Conservation (phyloP, 1,140 invertebrate species). For the Chrysopa pallens region DNA sequence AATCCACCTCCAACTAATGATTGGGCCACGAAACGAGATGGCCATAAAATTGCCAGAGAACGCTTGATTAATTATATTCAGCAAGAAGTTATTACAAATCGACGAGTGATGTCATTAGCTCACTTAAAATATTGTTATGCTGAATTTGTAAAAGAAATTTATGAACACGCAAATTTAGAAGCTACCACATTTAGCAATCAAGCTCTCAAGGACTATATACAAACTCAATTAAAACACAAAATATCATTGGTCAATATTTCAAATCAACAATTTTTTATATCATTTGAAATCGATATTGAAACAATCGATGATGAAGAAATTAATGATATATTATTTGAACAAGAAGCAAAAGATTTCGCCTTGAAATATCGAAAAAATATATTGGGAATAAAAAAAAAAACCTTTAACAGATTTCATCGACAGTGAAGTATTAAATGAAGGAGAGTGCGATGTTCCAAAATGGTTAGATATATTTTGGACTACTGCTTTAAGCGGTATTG, state of each 20-base stretch:
- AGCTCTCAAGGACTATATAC: slow-evolving; percentile 4
- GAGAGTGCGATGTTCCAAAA: too few species aligned
- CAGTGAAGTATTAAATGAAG: too few species aligned
- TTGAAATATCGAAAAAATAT: too few species aligned
- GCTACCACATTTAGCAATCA: slow-evolving; percentile 4
- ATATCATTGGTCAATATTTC: slow-evolving; percentile 6
- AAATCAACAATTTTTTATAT: slow-evolving; percentile 6
- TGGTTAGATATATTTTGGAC: slow-evolving; percentile 4
- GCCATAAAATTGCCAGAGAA: too few species aligned
- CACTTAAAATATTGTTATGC: too few species aligned
- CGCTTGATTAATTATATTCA: too few species aligned
- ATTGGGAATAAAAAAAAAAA: too few species aligned
- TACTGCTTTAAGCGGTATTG: slow-evolving; percentile 4
- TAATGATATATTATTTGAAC: slow-evolving; percentile 7
- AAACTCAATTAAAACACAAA: slow-evolving; percentile 6
- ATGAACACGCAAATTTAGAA: slow-evolving; percentile 6
- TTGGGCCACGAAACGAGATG: too few species aligned
- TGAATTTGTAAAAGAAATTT: slow-evolving; percentile 4
- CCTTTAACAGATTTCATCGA: too few species aligned
- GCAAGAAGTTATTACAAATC: too few species aligned
- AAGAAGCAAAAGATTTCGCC: slow-evolving; percentile 1
- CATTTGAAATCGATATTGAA: slow-evolving; percentile 7
- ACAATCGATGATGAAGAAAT: slow-evolving; percentile 8
- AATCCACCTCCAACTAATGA: too few species aligned
- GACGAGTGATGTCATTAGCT: too few species aligned